A percentile compares a stretch with the other conserved stretches of the same genome.
Evolutionary conservation across 2,888 invertebrate genomes (phyloP).

Genomic region (Latrodectus hesperus): DNA sequence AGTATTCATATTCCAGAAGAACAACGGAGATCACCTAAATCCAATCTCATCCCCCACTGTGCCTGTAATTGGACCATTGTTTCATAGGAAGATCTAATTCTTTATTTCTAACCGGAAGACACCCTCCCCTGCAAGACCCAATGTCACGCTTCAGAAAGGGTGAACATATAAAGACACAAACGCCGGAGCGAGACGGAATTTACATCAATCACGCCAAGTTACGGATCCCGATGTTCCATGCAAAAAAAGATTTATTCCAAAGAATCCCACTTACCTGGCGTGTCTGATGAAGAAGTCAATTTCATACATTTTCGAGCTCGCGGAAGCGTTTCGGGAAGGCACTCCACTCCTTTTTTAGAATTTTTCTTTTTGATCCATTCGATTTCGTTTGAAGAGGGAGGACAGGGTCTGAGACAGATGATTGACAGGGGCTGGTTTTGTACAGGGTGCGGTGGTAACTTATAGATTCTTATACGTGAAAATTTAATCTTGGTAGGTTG

Average conservation of each 20-base stretch:
- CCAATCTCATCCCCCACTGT: background rate
- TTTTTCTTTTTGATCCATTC: background rate
- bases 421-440: background rate
- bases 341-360: background rate
- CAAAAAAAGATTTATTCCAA: background rate
- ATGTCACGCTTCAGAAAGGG: background rate
- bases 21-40: background rate
- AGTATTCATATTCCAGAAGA: no score
- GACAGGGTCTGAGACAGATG: background rate
- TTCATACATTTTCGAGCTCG: background rate
- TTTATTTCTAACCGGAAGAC: background rate
- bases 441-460: background rate
- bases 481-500: no score
- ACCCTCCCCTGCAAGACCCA: background rate
- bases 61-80: background rate
- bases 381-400: background rate
- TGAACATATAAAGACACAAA: background rate
- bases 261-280: background rate
- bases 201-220: background rate
- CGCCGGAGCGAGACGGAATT: constrained; percentile 1
- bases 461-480: no score
- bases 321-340: background rate
- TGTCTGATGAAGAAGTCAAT: constrained; percentile 10
- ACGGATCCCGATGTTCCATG: background rate
- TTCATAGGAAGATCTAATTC: background rate